Percentiles rank a stretch among this genome's conserved stretches.
Evolutionary conservation across 2,888 invertebrate genomes (phyloP).

Genomic region (Caenorhabditis sulstoni): DNA sequence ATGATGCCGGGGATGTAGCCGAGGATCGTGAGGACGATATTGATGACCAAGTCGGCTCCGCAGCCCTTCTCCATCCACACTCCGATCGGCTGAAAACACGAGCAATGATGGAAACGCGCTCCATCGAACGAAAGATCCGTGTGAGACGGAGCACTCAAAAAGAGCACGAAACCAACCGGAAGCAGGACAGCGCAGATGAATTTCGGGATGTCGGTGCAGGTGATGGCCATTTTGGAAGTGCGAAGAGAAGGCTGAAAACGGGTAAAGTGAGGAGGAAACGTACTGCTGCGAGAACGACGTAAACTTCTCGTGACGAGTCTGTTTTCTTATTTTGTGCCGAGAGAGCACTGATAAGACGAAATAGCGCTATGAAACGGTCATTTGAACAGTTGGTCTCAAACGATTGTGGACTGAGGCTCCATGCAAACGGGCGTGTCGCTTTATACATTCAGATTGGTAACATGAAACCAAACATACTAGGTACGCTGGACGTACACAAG

Average conservation of each 20-base stretch:
- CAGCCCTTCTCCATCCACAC: slow-evolving; percentile 74
- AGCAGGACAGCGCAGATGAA: slow-evolving; percentile 68
- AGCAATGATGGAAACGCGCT: no score
- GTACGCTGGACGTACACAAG: no score
- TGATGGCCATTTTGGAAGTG: slow-evolving; percentile 63
- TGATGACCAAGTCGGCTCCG: slow-evolving; percentile 63
- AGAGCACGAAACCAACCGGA: slow-evolving; percentile 71
- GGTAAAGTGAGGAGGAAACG: slow-evolving; percentile 13
- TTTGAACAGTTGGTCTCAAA: no score
- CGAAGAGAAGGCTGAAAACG: slow-evolving; percentile 2
- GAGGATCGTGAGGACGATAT: slow-evolving; percentile 63
- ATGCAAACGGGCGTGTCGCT: no score
- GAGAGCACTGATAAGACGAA: neutral
- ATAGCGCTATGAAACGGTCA: no score
- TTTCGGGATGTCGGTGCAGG: slow-evolving; percentile 69
- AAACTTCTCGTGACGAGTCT: neutral
- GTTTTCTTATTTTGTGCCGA: slow-evolving; percentile 13
- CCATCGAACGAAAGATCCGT: no score
- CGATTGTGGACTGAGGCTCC: no score
- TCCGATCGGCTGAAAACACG: slow-evolving; percentile 70
- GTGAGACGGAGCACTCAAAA: no score
- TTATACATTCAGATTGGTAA: no score
- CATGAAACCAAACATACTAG: no score
- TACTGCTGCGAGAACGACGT: slow-evolving; percentile 6
- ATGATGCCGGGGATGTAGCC: slow-evolving; percentile 62